Conservation (phyloP, 2,797 vertebrate genomes). For the Xyrichtys novacula region DNA sequence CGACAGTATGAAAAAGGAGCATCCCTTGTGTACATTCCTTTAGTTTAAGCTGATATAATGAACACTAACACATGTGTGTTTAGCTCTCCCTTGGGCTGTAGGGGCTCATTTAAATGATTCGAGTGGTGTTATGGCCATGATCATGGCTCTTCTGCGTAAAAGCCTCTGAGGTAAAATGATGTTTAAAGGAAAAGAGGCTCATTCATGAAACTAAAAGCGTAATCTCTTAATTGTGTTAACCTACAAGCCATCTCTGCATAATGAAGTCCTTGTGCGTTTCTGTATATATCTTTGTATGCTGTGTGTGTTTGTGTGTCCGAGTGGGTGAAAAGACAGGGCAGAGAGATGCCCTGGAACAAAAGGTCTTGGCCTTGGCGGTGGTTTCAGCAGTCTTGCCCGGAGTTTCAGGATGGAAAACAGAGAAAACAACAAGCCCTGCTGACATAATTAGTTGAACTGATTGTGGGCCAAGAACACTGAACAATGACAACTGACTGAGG, state of each 20-base stretch:
- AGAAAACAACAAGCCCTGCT: conserved; percentile 35
- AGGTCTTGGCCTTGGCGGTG: conserved; percentile 56
- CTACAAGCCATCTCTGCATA: conserved; percentile 20
- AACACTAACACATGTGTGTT: too few relatives aligned
- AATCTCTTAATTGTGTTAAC: conserved; percentile 24
- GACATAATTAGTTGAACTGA: conserved; percentile 43
- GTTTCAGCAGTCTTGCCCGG: conserved; percentile 19
- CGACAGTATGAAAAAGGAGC: too few relatives aligned
- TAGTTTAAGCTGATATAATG: too few relatives aligned
- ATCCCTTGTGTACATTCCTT: too few relatives aligned
- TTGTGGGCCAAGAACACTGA: conserved; percentile 50
- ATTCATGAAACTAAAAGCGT: conserved; percentile 31
- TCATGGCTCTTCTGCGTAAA: conserved; percentile 7
- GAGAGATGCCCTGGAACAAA: conserved; percentile 65
- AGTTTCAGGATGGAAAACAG: conserved; percentile 20
- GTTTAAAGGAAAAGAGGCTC: neutral
- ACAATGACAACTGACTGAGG: conserved; percentile 35
- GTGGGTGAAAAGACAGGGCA: conserved; percentile 29
- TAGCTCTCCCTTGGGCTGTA: conserved; percentile 2
- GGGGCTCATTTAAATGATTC: conserved; percentile 20
- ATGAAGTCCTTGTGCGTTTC: conserved; percentile 8
- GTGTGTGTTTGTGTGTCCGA: neutral
- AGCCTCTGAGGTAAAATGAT: conserved; percentile 34
- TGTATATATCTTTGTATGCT: conserved; percentile 14
- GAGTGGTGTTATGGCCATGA: conserved; percentile 18